A percentile compares a stretch with the other conserved stretches of the same genome.
Evolutionary conservation across 2,888 invertebrate species (phyloP).

Genomic region (Caenorhabditis uteleia): DNA sequence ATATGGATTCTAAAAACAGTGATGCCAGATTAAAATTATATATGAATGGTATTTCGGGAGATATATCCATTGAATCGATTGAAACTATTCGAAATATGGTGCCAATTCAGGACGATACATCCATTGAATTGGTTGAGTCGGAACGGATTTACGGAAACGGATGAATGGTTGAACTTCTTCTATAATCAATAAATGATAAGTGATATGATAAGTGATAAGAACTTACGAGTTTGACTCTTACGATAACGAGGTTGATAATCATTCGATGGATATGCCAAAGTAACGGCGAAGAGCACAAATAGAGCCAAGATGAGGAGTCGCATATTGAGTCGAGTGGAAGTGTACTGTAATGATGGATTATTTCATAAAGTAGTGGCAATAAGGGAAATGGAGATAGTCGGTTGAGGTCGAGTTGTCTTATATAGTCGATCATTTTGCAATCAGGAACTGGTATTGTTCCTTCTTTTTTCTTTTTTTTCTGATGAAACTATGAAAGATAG

Average conservation of each 20-base stretch:
- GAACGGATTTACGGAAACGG: conserved; percentile 49
- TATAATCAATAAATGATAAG: conserved; percentile 10
- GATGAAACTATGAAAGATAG: too few species aligned
- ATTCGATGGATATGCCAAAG: conserved; percentile 26
- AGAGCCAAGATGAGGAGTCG: conserved; percentile 43
- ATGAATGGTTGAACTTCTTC: conserved; percentile 55
- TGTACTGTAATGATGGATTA: too few species aligned
- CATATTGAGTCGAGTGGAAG: too few species aligned
- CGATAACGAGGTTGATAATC: conserved; percentile 41
- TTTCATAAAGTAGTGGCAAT: too few species aligned
- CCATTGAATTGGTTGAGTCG: conserved; percentile 25
- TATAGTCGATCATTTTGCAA: too few species aligned
- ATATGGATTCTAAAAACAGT: too few species aligned
- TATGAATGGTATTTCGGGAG: too few species aligned
- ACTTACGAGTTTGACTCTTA: conserved; percentile 50
- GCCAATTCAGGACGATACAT: conserved; percentile 21
- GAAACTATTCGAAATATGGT: conserved; percentile 25
- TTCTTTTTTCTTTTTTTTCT: background rate
- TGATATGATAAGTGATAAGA: background rate
- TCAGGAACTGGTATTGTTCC: too few species aligned
- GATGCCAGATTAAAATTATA: too few species aligned
- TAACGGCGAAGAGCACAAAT: conserved; percentile 35
- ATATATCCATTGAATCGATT: too few species aligned
- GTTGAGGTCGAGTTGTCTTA: too few species aligned
- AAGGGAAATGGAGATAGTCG: too few species aligned